Conservation (phyloP, 2,888 invertebrate species). For the Rotaria sp. region DNA sequence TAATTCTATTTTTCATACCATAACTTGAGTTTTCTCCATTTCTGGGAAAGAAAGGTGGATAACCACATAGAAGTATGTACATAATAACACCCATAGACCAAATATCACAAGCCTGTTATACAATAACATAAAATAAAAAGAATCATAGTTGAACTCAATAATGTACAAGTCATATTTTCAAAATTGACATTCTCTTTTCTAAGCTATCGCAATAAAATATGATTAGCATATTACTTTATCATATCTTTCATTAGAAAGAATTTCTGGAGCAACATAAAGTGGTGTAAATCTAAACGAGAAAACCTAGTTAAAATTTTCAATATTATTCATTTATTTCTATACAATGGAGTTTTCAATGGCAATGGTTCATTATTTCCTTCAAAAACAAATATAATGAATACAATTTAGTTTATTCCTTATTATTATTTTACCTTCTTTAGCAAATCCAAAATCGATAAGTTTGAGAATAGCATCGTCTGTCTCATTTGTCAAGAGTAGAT, state of each 20-base stretch:
- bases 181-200: not conserved
- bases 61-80: too few species aligned
- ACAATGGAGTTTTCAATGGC: not conserved
- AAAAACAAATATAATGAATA: not conserved
- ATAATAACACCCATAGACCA: too few species aligned
- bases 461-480: slow-evolving; percentile 70
- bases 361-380: not conserved
- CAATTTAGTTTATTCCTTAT: not conserved
- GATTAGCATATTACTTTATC: slow-evolving; percentile 63
- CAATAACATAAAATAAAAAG: slow-evolving; percentile 80
- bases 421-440: not conserved
- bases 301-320: too few species aligned
- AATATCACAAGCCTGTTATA: too few species aligned
- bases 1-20: slow-evolving; percentile 92
- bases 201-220: not conserved
- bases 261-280: too few species aligned
- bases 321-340: too few species aligned
- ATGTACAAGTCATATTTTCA: slow-evolving; percentile 75
- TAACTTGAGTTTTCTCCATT: slow-evolving; percentile 94
- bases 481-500: slow-evolving; percentile 70
- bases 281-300: too few species aligned
- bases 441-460: slow-evolving; percentile 79
- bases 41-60: slow-evolving; percentile 93
- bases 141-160: slow-evolving; percentile 96
- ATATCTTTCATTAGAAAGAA: slow-evolving; percentile 90